Evolutionary conservation across 2,113 vertebrate genomes (phyloP), one percentile per base, ranked within the genome.

Genomic region (Atrichornis clamosus): DNA sequence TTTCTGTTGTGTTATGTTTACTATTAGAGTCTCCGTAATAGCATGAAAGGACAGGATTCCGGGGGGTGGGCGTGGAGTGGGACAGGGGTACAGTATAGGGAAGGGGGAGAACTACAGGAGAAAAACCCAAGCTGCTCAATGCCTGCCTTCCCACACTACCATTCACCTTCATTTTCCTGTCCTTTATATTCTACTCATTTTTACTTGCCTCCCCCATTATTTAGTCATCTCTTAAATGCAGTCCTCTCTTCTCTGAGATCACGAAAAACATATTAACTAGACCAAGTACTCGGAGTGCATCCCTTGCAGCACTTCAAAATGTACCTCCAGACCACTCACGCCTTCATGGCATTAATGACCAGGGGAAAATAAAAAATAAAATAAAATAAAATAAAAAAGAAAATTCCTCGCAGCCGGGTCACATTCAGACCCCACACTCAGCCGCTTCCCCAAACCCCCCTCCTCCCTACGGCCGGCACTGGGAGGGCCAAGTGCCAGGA

Each of bases 151-250:
- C 88, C 91, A 87, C 85, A 41, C 92, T 63, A 46, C 52, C 58
- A 28, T 69, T 84, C 74, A 79, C 76, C 88, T 95, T 90, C 72
- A 59, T 65, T 87, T 64, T 53, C 13, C 28, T 50, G 63, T 76
- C 77, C 84, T 89, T 90, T 59, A 68, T 84, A 86, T 53, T 76
- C 92, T 39, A 55, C 55, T 84, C 83, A 59, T 87, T 83, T 81
- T 85, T 68, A 78, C 82, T 73, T 74, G 60, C 89, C 73, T 89
- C 91, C 87, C 86, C 94, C 96, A 89, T 94, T 92, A 91, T 86
- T 91, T 89, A 93, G 83, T 87, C 93, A 94, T 88, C 88, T 94
- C 94, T 93, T 89, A 97, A 93, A 94, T 50, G 91, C 84, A 93
- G 75, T 75, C 74, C 78, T 96, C 74, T 85, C 84, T 88, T 91